Evolutionary conservation across 2,113 vertebrate species (phyloP), one percentile per base, ranked within the genome.

Genomic region (Neofelis nebulosa): DNA sequence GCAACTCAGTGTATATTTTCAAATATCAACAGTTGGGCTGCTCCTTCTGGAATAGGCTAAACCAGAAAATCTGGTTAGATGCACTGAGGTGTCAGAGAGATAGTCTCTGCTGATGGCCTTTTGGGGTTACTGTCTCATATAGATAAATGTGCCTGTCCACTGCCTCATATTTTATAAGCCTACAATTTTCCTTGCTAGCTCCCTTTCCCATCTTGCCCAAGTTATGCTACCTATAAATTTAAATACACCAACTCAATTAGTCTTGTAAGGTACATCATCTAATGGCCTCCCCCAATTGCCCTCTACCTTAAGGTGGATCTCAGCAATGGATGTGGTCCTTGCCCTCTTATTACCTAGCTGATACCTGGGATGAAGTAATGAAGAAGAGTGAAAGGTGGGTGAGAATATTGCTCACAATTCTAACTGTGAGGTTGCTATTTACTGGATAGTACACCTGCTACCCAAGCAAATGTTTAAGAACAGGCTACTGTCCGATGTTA

Each of bases 191-290:
- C 45, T 95, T 50, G 96, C 63, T 97, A 61, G 55, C 82, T 73
- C 21, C 76, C 33, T 95, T 97, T 38, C 41, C 55, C 63, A 81
- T 78, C 61, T 95, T 93, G 69, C 61, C 91, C 36, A 93, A 94
- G 57, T 94, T 96, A 89, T 36, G 61, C 61, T 92, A 65, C 87
- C 87, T 84, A 94, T 97, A 96, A 95, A 94, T 82, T 89, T 81
- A 94, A 98, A 95, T 92, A 92, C n/a, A 55, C 65, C 66, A 86
- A 76, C 41, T 88, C 83, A 94, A 94, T 94, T 96, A 82, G 81
- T 25, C 76, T 96, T 57, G 7, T 68, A 74, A 95, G 68, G 57
- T 69, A 27, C 48, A 69, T 52, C 79, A 36, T 74, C 80, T 85
- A 94, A 96, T 74, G 38, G 91, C 85, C 73, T 91, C 78, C 69